Percentiles rank a stretch among this genome's conserved stretches.
Evolutionary conservation across 2,797 vertebrate genomes (phyloP).

Genomic region (Calcarius lapponicus): DNA sequence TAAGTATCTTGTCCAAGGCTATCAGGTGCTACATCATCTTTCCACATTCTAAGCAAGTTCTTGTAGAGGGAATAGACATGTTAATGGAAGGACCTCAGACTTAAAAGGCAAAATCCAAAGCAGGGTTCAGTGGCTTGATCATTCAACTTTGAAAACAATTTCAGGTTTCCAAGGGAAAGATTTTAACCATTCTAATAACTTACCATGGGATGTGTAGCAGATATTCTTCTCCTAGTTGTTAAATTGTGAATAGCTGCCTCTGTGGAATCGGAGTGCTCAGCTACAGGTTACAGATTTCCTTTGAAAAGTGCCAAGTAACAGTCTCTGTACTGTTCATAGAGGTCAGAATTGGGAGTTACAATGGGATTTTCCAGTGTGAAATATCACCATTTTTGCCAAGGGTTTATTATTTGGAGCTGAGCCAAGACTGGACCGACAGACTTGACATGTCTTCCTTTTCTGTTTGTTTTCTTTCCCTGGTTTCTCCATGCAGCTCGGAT

Average conservation of each 20-base stretch:
- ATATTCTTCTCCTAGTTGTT: not conserved
- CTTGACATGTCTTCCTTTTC: not conserved
- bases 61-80: not conserved
- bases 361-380: not conserved
- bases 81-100: not conserved
- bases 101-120: not conserved
- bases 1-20: not conserved
- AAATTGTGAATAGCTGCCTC: not conserved
- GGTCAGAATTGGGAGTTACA: not conserved
- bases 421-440: not conserved
- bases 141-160: not conserved
- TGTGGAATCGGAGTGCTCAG: not conserved
- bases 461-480: constrained; percentile 46
- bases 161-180: not conserved
- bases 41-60: not conserved
- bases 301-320: not conserved
- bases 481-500: constrained; percentile 90
- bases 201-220: not conserved
- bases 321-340: not conserved
- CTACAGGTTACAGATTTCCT: not conserved
- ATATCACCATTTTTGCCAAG: not conserved
- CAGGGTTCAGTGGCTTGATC: not conserved
- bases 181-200: not conserved
- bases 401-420: not conserved
- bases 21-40: not conserved